Percentiles rank a stretch among this genome's conserved stretches.
Conservation (phyloP, 2,797 vertebrate species). For the Melanotaenia trifasciata region DNA sequence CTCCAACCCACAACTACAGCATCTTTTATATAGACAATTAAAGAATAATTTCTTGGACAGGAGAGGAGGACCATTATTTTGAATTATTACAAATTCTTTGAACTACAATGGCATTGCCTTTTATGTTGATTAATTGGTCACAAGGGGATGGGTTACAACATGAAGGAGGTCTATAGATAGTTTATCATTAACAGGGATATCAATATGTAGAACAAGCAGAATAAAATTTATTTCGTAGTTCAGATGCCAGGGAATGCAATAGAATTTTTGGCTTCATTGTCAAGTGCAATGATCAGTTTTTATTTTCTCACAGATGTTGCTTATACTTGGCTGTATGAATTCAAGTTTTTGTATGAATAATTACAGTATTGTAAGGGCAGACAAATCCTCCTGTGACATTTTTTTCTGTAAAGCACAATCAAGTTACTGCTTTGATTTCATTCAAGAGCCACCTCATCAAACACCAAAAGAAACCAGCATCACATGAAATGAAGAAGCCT, state of each 20-base stretch:
- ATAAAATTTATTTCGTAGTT: constrained; percentile 36
- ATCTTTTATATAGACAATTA: constrained; percentile 81
- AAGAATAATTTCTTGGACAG: constrained; percentile 78
- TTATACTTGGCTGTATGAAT: constrained; percentile 49
- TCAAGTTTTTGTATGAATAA: constrained; percentile 47
- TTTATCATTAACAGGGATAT: constrained; percentile 60
- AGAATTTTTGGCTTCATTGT: constrained; percentile 22
- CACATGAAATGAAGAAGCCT: constrained; percentile 39
- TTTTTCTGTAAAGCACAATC: constrained; percentile 49
- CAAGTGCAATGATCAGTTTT: constrained; percentile 25
- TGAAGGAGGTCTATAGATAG: constrained; percentile 66
- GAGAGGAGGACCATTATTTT: constrained; percentile 66
- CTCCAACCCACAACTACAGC: constrained; percentile 53
- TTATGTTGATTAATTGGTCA: constrained; percentile 81
- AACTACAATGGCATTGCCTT: constrained; percentile 64
- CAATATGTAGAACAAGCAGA: constrained; percentile 39
- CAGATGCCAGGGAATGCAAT: constrained; percentile 23
- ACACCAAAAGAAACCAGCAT: constrained; percentile 32
- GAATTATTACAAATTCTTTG: constrained; percentile 77
- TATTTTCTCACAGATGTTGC: constrained; percentile 25
- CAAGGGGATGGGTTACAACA: constrained; percentile 71
- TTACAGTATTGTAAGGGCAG: constrained; percentile 47
- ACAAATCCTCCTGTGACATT: constrained; percentile 36
- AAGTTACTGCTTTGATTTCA: constrained; percentile 65
- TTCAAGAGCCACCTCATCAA: constrained; percentile 59